A percentile compares a stretch with the other conserved stretches of the same genome.
Evolutionary conservation across 2,113 vertebrate genomes (phyloP).

Genomic region (Octodon degus): DNA sequence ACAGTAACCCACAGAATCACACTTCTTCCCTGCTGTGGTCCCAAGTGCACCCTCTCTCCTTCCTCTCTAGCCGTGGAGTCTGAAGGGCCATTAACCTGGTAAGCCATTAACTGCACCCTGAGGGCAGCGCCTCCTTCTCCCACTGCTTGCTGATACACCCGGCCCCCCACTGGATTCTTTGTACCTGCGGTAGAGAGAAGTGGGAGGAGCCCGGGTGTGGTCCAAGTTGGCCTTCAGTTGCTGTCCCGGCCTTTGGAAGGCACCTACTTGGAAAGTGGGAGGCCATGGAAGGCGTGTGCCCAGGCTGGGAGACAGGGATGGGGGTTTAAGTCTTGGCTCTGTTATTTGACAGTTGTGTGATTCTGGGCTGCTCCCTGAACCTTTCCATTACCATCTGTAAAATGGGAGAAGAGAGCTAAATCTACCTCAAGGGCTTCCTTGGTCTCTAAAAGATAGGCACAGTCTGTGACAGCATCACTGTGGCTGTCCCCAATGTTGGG

Average conservation of each 20-base stretch:
- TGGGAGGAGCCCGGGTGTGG: background rate
- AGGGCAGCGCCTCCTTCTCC: background rate
- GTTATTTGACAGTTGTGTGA: background rate
- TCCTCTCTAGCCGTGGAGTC: background rate
- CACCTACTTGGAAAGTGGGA: conserved; percentile 2
- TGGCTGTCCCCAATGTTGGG: background rate
- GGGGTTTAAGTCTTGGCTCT: background rate
- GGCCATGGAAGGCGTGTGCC: background rate
- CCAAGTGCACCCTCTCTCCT: background rate
- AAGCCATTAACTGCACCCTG: background rate
- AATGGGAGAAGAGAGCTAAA: background rate
- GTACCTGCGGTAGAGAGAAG: background rate
- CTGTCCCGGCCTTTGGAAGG: background rate
- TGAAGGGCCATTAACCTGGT: conserved; percentile 16
- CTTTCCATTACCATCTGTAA: conserved; percentile 35
- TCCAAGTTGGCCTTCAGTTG: background rate
- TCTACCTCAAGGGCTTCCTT: background rate
- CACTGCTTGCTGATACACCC: background rate
- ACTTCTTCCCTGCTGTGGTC: background rate
- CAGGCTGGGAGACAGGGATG: background rate
- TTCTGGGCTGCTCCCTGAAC: background rate
- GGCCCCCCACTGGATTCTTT: background rate
- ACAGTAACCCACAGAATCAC: background rate
- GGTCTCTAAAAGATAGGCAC: background rate
- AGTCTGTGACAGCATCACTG: background rate